A percentile compares a stretch with the other conserved stretches of the same genome.
phyloP scores from a whole-genome alignment of 2,888 invertebrate species.

The Dexiosoma caninum region DNA sequence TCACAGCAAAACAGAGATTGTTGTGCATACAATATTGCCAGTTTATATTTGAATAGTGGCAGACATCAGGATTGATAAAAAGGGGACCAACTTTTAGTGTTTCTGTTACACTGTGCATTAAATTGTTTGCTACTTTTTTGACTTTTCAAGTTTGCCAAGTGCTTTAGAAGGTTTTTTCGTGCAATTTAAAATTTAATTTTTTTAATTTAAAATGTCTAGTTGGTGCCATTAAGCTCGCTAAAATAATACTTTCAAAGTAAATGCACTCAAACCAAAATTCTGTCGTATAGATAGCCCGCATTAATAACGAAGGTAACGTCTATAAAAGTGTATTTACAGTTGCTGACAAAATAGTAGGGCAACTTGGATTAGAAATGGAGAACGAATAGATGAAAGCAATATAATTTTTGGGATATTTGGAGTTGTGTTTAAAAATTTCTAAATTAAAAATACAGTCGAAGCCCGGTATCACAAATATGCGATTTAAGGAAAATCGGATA shows the following conservation, averaged over 20 bases:
- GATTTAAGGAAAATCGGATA: too few species aligned
- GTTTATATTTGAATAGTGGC: slow-evolving; percentile 1
- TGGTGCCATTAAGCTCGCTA: neutral
- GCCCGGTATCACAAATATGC: too few species aligned
- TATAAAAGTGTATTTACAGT: neutral
- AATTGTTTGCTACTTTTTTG: too few species aligned
- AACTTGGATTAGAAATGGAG: too few species aligned
- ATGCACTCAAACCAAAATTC: slow-evolving; percentile 37
- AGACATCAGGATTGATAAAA: neutral
- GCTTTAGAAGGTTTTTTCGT: neutral
- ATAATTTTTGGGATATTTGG: too few species aligned
- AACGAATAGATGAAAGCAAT: too few species aligned
- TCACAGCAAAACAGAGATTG: neutral
- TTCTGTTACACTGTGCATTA: too few species aligned
- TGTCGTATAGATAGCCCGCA: slow-evolving; percentile 60
- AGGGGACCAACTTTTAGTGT: slow-evolving; percentile 34
- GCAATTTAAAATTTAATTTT: too few species aligned
- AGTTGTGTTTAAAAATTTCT: too few species aligned
- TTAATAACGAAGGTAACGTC: slow-evolving; percentile 30
- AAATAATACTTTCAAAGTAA: slow-evolving; percentile 28
- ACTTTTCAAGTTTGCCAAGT: too few species aligned
- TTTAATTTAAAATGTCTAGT: neutral
- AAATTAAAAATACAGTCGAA: too few species aligned
- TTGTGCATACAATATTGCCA: slow-evolving; percentile 31
- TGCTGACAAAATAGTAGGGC: neutral